A percentile compares a stretch with the other conserved stretches of the same genome.
Evolutionary conservation across 2,888 invertebrate genomes (phyloP).

Genomic region (Acanthosoma haemorrhoidale): DNA sequence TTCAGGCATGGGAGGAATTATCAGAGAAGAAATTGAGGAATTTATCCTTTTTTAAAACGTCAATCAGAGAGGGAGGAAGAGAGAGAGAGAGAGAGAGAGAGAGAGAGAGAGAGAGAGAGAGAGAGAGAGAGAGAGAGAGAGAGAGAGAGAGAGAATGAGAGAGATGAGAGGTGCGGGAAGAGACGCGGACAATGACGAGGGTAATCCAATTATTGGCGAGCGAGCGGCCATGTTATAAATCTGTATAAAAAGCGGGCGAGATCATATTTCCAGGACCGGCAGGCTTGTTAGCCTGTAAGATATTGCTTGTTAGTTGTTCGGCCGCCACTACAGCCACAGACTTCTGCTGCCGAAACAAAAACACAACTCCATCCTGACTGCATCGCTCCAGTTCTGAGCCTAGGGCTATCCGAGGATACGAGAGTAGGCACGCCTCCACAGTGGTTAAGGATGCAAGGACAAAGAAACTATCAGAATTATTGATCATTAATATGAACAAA

Average conservation of each 20-base stretch:
- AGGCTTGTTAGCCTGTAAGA: not conserved
- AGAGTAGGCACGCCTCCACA: too few relatives aligned
- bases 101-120: too few relatives aligned
- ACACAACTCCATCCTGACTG: not conserved
- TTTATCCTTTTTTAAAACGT: not conserved
- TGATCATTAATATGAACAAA: too few relatives aligned
- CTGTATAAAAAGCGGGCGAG: constrained; percentile 16
- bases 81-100: too few relatives aligned
- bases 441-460: too few relatives aligned
- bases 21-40: not conserved
- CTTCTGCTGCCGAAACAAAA: constrained; percentile 10
- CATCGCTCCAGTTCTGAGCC: too few relatives aligned
- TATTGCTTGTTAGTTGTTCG: constrained; percentile 20
- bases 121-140: too few relatives aligned
- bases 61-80: constrained; percentile 8
- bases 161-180: too few relatives aligned
- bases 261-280: constrained; percentile 14
- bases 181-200: constrained; percentile 14
- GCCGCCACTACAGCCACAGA: too few relatives aligned
- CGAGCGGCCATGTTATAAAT: constrained; percentile 21
- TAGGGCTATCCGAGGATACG: too few relatives aligned
- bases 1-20: not conserved
- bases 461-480: too few relatives aligned
- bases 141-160: too few relatives aligned
- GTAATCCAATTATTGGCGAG: constrained; percentile 26